Evolutionary conservation across 2,113 vertebrate species (phyloP).

Genomic region (Burhinus oedicnemus): DNA sequence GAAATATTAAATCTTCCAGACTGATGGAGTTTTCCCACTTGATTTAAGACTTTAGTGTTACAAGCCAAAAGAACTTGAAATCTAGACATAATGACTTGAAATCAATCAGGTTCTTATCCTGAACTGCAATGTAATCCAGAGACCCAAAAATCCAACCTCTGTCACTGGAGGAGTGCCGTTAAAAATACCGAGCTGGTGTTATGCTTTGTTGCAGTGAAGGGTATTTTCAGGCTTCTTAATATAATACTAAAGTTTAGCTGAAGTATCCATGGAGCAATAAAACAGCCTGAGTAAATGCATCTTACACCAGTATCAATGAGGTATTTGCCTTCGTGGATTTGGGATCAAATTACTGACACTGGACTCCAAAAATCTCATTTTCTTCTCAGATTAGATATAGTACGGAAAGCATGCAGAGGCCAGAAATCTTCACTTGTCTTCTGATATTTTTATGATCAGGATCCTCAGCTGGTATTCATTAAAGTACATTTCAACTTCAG

Average conservation of each 20-base stretch:
- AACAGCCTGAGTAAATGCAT: neutral
- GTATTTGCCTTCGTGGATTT: neutral
- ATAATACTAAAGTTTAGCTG: neutral
- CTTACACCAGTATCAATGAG: neutral
- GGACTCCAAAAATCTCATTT: neutral
- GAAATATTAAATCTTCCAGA: neutral
- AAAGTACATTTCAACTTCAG: neutral
- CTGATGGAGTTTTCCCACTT: neutral
- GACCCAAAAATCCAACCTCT: neutral
- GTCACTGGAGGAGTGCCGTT: neutral
- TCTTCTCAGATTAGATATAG: neutral
- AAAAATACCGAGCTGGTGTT: neutral
- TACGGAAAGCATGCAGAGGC: neutral
- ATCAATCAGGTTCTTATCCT: neutral
- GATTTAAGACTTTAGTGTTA: neutral
- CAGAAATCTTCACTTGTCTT: neutral
- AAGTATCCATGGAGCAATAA: neutral
- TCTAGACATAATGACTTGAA: neutral
- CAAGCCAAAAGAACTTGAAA: neutral
- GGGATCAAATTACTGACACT: neutral
- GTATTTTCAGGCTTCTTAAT: neutral
- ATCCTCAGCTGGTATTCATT: neutral
- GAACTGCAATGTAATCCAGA: neutral
- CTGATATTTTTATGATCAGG: neutral
- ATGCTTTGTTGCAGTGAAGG: neutral